phyloP scores from a whole-genome alignment of 2,888 invertebrate genomes.

The Rhamnusium bicolor region DNA sequence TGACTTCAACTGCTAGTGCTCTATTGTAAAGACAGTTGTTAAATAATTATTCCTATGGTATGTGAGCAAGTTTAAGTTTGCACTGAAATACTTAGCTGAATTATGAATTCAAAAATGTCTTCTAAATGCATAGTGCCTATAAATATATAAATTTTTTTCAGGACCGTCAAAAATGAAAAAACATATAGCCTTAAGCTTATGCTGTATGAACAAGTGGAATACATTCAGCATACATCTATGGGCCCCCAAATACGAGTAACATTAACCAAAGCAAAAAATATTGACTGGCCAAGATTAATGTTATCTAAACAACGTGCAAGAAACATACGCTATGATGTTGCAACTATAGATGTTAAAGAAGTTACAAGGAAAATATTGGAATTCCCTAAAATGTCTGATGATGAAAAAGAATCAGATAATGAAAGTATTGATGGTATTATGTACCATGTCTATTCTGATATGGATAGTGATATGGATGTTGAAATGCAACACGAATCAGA shows the following conservation, averaged over 20 bases:
- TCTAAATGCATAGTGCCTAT: too few species aligned
- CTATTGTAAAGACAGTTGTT: too few species aligned
- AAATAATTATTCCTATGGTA: not conserved
- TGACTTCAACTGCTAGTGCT: too few species aligned
- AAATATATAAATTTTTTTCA: conserved; percentile 52
- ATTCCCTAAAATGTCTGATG: conserved; percentile 49
- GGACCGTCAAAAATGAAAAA: conserved; percentile 55
- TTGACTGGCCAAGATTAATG: conserved; percentile 63
- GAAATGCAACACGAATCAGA: conserved; percentile 51
- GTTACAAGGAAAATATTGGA: conserved; percentile 53
- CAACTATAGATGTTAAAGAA: conserved; percentile 53
- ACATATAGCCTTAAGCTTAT: conserved; percentile 60
- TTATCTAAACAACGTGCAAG: conserved; percentile 56
- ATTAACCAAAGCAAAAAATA: conserved; percentile 57
- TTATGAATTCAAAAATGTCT: too few species aligned
- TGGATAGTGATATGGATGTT: conserved; percentile 59
- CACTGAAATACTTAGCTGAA: too few species aligned
- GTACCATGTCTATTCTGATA: conserved; percentile 57
- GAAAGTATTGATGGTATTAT: conserved; percentile 42
- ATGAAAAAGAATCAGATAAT: conserved; percentile 45
- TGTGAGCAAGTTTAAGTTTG: too few species aligned
- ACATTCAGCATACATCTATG: conserved; percentile 54
- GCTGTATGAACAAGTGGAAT: conserved; percentile 59
- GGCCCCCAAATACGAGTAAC: conserved; percentile 60
- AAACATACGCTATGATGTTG: conserved; percentile 63